Conservation (phyloP, 1,140 invertebrate genomes). For the Anthonomus grandis region DNA sequence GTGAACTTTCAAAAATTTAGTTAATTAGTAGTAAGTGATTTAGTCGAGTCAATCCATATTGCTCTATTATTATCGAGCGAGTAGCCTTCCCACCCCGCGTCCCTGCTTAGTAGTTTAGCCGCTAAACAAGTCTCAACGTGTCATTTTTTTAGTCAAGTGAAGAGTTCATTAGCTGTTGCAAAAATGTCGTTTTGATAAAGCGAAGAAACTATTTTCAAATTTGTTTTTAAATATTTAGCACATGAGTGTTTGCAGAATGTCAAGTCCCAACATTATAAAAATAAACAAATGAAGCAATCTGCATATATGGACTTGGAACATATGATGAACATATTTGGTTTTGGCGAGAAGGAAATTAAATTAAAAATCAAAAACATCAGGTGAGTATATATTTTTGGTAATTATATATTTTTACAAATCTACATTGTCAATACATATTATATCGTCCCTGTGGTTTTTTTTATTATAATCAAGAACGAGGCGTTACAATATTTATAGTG, state of each 20-base stretch:
- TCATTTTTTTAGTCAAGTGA: slow-evolving; percentile 8
- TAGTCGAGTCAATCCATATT: slow-evolving; percentile 24
- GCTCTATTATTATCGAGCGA: slow-evolving; percentile 8
- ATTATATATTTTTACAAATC: too few relatives aligned
- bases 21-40: slow-evolving; percentile 12
- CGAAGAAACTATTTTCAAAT: slow-evolving; percentile 26
- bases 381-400: slow-evolving; percentile 19
- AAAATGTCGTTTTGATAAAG: slow-evolving; percentile 26
- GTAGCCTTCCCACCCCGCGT: slow-evolving; percentile 5
- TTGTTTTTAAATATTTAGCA: slow-evolving; percentile 25
- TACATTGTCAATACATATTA: too few relatives aligned
- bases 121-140: slow-evolving; percentile 6
- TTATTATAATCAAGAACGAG: too few relatives aligned
- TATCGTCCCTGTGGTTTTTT: too few relatives aligned
- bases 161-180: slow-evolving; percentile 22
- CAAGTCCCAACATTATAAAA: slow-evolving; percentile 14
- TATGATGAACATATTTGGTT: slow-evolving; percentile 21
- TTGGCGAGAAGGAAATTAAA: slow-evolving; percentile 24
- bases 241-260: slow-evolving; percentile 22
- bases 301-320: slow-evolving; percentile 17
- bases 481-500: too few relatives aligned
- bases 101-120: slow-evolving; percentile 7
- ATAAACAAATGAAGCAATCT: slow-evolving; percentile 20
- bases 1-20: too few relatives aligned
- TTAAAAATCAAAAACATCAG: slow-evolving; percentile 25